Evolutionary conservation across 1,140 invertebrate species (phyloP).

Genomic region (Ceratina australensis): DNA sequence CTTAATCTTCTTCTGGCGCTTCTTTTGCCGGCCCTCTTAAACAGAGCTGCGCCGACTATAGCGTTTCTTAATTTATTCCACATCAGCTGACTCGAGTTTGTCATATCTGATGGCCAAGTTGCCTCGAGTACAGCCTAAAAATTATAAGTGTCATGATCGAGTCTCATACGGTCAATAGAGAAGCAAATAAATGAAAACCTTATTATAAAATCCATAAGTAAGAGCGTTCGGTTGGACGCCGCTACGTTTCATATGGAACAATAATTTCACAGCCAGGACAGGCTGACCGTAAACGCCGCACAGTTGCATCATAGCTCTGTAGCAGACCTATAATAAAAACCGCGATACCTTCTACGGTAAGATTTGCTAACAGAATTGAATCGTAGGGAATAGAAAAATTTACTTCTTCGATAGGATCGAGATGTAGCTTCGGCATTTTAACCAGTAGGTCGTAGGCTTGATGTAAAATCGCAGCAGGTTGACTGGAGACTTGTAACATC

Average conservation of each 20-base stretch:
- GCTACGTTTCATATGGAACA: slow-evolving; percentile 97
- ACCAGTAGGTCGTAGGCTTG: slow-evolving; percentile 93
- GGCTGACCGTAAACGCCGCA: slow-evolving; percentile 97
- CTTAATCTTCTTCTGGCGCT: slow-evolving; percentile 78
- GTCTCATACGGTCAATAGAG: slow-evolving; percentile 9
- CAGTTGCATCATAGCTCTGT: slow-evolving; percentile 98
- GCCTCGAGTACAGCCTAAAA: slow-evolving; percentile 92
- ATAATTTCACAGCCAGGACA: slow-evolving; percentile 95
- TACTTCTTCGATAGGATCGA: slow-evolving; percentile 94
- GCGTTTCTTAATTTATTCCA: slow-evolving; percentile 98
- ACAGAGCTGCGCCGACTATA: slow-evolving; percentile 93
- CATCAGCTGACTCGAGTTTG: slow-evolving; percentile 89
- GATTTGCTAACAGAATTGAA: slow-evolving; percentile 24
- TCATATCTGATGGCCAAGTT: slow-evolving; percentile 94
- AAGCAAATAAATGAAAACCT: slow-evolving; percentile 62
- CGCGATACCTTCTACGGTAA: slow-evolving; percentile 13
- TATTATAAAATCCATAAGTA: slow-evolving; percentile 92
- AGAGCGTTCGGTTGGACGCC: slow-evolving; percentile 98
- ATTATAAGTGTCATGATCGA: not conserved
- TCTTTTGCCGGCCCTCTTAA: slow-evolving; percentile 86
- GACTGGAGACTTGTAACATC: slow-evolving; percentile 80
- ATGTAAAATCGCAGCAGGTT: slow-evolving; percentile 88
- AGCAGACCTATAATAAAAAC: slow-evolving; percentile 88
- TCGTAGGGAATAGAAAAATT: slow-evolving; percentile 30
- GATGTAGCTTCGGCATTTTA: slow-evolving; percentile 87